Base-by-base conservation (phyloP, 2,113 vertebrate species). In the Cynoglossus semilaevis region DNA sequence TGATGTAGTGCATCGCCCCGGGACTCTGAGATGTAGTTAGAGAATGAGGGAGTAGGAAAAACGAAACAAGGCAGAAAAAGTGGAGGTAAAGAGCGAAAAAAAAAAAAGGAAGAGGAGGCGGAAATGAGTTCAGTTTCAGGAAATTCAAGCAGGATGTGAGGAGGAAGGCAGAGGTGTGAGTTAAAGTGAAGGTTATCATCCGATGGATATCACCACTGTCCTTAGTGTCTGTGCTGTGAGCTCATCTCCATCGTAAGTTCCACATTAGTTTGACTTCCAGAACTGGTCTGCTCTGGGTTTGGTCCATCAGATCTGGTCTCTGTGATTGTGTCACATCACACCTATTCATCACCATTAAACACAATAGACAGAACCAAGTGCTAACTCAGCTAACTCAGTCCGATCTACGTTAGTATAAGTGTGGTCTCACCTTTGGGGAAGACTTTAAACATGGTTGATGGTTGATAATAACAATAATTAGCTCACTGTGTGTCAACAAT, bases 1-100 rank as follows among this genome's bases (percentile, higher is more conserved):
- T 89, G 86, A 89, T 88, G 41, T 87, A 85, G 79, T 86, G 83
- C 79, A 64, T 22, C 48, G 77, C 84, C 85, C 72, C 68, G 58
- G 84, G 87, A 85, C 74, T 72, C 67, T 50, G 51, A 70, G 84
- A 88, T 84, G 74, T 72, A 79, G 81, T 84, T 79, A 82, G 75
- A 61, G 78, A 82, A 77, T 72, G 56, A 45, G 37, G 61, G 22
- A 19, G 42, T 40, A 51, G 37, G 54, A 41, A 76, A 82, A 77
- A 51, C 45, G 34, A 63, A 18, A 29, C 42, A 43, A 54, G 41
- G 53, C 61, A 19, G 29, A 22, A 10, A 42, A n/a, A 38, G 16
- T n/a, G 1, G 13, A 1, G 36, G 18, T 41, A 36, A 41, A 55
- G 22, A 16, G 10, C 49, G 44, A 18, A 62, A 18, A 19, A 57